A percentile compares a stretch with the other conserved stretches of the same genome.
Evolutionary conservation across 2,797 vertebrate species (phyloP).

Genomic region (Pampus argenteus): DNA sequence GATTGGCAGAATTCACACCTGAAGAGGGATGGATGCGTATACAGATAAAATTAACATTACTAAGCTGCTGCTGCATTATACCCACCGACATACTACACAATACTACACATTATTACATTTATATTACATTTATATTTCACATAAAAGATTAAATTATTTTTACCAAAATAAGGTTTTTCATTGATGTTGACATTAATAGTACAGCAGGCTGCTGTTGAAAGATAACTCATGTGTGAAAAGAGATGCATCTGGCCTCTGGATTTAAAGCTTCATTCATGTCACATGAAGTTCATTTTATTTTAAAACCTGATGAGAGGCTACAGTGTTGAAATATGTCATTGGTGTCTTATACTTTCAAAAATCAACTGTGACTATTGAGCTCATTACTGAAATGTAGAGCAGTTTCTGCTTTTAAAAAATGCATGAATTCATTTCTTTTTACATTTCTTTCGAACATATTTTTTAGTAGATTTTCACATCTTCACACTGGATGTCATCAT

Average conservation of each 20-base stretch:
- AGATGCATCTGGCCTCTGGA: neutral
- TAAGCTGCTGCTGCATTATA: slow-evolving; percentile 2
- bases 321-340: neutral
- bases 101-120: slow-evolving; percentile 6
- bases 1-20: slow-evolving; percentile 3
- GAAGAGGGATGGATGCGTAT: neutral
- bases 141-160: neutral
- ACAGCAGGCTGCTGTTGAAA: neutral
- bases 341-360: neutral
- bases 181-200: neutral
- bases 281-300: neutral
- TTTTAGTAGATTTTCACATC: neutral
- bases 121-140: slow-evolving; percentile 1
- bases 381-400: neutral
- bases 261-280: neutral
- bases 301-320: neutral
- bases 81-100: slow-evolving; percentile 12
- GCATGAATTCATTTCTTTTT: neutral
- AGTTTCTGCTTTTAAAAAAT: neutral
- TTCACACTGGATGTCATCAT: neutral
- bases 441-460: neutral
- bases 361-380: neutral
- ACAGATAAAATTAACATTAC: slow-evolving; percentile 31
- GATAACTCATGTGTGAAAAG: neutral
- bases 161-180: neutral